Base-by-base conservation (phyloP, 2,888 invertebrate species). In the Bhutanitis thaidina region DNA sequence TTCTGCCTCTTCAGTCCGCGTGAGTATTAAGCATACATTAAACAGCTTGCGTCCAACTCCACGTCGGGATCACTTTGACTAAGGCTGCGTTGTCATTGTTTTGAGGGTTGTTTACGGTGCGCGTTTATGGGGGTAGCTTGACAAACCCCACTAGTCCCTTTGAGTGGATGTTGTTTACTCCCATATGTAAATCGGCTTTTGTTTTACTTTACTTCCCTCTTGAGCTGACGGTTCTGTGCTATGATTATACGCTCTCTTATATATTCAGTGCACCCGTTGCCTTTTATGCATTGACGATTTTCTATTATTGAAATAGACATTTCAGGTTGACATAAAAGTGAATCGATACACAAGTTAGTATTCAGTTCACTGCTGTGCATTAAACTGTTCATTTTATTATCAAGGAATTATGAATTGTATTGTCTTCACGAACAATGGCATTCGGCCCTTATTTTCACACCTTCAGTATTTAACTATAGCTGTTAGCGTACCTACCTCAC, bases 1-100 rank as follows among this genome's bases (percentile, higher is more conserved):
- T 52, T 52, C 52, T 52, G 52, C 32, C 43, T 52, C 13, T 52
- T 52, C 20, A 52, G 46, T 29, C 46, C 52, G 7, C 41, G 52
- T 52, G 37, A 52, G 52, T 52, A 41, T 48, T 47, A n/a, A 40
- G 7, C 15, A 12, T 34, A n/a, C 15, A 12, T 34, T 12, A 27
- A 27, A 27, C 27, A 7, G 27, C 44, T 44, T 27, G 27, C 44
- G 30, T 43, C 12, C 2, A 25, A 7, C 16, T 16, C 12, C 43
- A 25, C 37, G 12, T 7, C 20, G 10, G 7, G 27, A 15, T 39
- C 38, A 49, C 48, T 40, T 39, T 43, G 32, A 38, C 30, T 43
- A 15, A 10, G 35, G 27, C 32, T 14, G 10, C 44, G 44, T 50
- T 44, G 25, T 51, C 50, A 51, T 51, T 51, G 50, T 50, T 43